phyloP scores from a whole-genome alignment of 2,113 vertebrate genomes.

The Micronycteris hirsuta region DNA sequence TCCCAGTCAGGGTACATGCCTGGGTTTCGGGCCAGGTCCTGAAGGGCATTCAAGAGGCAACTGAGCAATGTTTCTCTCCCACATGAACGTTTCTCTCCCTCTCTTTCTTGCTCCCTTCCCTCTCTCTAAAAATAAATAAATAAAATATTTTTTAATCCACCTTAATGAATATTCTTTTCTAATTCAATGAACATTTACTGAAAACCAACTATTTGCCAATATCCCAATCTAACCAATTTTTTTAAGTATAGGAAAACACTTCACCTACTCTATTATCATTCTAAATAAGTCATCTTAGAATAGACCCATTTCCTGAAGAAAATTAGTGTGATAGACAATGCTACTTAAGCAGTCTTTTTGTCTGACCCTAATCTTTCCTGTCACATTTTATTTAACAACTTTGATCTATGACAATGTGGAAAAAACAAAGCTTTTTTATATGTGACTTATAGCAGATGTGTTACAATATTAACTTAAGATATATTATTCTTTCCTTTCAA shows the following conservation, averaged over 20 bases:
- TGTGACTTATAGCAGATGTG: background rate
- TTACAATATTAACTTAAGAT: slow-evolving; percentile 21
- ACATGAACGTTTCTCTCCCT: too few relatives aligned
- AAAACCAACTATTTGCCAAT: slow-evolving; percentile 39
- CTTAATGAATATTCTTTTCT: slow-evolving; percentile 22
- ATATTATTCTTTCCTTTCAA: background rate
- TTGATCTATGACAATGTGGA: background rate
- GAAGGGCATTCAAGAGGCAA: too few relatives aligned
- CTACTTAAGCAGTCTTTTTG: background rate
- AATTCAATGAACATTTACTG: background rate
- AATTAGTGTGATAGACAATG: background rate
- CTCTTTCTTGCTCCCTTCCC: too few relatives aligned
- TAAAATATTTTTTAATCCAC: background rate
- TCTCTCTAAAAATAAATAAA: too few relatives aligned
- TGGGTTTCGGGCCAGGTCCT: too few relatives aligned
- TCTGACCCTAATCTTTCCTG: background rate
- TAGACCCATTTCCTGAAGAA: slow-evolving; percentile 12
- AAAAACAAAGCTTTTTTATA: background rate
- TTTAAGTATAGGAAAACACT: background rate
- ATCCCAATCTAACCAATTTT: background rate
- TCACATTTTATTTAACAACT: slow-evolving; percentile 14
- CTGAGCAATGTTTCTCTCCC: too few relatives aligned
- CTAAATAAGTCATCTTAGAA: slow-evolving; percentile 8
- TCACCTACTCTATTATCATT: background rate
- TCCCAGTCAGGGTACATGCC: too few relatives aligned